A percentile compares a stretch with the other conserved stretches of the same genome.
phyloP scores from a whole-genome alignment of 1,140 invertebrate species.

The Branchinecta lindahli region DNA sequence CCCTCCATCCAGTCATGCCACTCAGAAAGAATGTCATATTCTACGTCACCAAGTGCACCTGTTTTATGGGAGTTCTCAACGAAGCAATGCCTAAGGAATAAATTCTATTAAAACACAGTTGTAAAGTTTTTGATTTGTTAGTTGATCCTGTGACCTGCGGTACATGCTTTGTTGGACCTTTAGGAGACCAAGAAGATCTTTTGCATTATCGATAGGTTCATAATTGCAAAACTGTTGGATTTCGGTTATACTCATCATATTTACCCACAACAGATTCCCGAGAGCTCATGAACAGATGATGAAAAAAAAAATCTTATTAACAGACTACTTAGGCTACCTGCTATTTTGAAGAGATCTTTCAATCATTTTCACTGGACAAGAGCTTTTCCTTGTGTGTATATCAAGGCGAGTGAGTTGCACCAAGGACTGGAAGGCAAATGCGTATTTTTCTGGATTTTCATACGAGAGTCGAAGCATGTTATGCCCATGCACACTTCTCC shows the following conservation, averaged over 20 bases:
- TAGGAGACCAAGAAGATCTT: not conserved
- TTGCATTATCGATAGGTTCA: not conserved
- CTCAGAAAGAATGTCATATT: slow-evolving; percentile 58
- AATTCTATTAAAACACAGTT: not conserved
- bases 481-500: slow-evolving; percentile 61
- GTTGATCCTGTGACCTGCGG: not conserved
- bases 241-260: not conserved
- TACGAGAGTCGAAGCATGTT: slow-evolving; percentile 80
- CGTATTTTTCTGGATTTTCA: slow-evolving; percentile 57
- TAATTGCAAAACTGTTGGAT: not conserved
- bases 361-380: slow-evolving; percentile 61
- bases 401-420: slow-evolving; percentile 74
- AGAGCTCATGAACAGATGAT: not conserved
- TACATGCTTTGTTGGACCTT: not conserved
- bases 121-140: not conserved
- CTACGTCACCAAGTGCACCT: slow-evolving; percentile 38
- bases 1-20: slow-evolving; percentile 66
- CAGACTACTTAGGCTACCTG: slow-evolving; percentile 29
- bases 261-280: not conserved
- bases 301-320: not conserved
- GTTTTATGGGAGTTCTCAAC: slow-evolving; percentile 54
- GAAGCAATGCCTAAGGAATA: slow-evolving; percentile 48
- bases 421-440: slow-evolving; percentile 71
- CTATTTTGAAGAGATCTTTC: slow-evolving; percentile 72
- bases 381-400: slow-evolving; percentile 46